phyloP scores from a whole-genome alignment of 2,797 vertebrate species.

The Denticeps clupeoides region DNA sequence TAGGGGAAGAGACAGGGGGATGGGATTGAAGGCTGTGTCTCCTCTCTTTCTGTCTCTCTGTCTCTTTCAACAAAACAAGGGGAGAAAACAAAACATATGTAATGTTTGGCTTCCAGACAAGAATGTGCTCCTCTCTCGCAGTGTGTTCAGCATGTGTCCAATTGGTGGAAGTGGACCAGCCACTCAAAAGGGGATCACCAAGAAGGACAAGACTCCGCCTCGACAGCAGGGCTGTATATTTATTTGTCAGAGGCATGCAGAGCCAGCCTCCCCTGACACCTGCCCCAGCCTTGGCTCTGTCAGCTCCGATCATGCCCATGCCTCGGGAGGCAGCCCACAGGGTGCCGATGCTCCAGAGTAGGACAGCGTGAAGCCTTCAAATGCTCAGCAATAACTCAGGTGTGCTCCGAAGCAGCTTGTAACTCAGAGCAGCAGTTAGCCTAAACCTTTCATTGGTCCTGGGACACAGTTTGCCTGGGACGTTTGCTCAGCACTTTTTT shows the following conservation, averaged over 20 bases:
- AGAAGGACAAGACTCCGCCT: constrained; percentile 6
- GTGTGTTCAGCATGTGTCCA: constrained; percentile 27
- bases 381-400: constrained; percentile 11
- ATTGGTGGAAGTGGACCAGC: constrained; percentile 19
- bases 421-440: too few species aligned
- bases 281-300: constrained; percentile 15
- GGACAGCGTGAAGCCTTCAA: background rate
- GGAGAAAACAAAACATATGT: constrained; percentile 29
- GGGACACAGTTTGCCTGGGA: too few species aligned
- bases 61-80: constrained; percentile 1
- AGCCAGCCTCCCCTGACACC: constrained; percentile 16
- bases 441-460: too few species aligned
- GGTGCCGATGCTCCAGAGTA: constrained; percentile 6
- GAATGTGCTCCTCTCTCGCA: constrained; percentile 28
- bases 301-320: background rate
- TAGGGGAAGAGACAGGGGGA: constrained; percentile 7
- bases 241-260: constrained; percentile 14
- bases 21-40: constrained; percentile 8
- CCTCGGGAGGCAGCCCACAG: constrained; percentile 11
- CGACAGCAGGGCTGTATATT: constrained; percentile 1
- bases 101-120: constrained; percentile 36
- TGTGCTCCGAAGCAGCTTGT: too few species aligned
- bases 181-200: constrained; percentile 24
- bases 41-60: constrained; percentile 8
- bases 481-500: too few species aligned